phyloP scores from a whole-genome alignment of 2,797 vertebrate species.

The Manis javanica region DNA sequence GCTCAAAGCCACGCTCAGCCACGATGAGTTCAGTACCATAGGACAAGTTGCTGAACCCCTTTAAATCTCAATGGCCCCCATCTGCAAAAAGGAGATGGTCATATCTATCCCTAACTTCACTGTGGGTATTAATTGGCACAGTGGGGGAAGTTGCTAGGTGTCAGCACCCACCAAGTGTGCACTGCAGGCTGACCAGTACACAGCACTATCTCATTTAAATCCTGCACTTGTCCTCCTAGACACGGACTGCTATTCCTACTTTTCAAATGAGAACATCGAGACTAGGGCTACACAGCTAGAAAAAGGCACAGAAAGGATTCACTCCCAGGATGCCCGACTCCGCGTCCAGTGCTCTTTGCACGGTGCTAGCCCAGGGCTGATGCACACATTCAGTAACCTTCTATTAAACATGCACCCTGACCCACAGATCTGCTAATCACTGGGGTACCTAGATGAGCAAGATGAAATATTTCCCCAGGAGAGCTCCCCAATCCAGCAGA shows the following conservation, averaged over 20 bases:
- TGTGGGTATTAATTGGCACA: not conserved
- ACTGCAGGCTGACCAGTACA: rapidly evolving
- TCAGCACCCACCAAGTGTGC: rapidly evolving
- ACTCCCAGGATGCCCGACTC: not conserved
- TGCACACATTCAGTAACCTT: rapidly evolving
- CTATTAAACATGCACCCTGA: not conserved
- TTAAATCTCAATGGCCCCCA: not conserved
- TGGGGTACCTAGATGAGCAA: not conserved
- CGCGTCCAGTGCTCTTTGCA: not conserved
- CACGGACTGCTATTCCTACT: not conserved
- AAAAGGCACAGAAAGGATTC: not conserved
- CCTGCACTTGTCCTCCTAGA: not conserved
- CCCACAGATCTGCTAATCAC: not conserved
- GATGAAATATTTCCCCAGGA: not conserved
- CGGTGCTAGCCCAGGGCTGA: not conserved
- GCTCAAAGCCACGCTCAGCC: not conserved
- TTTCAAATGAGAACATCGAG: not conserved
- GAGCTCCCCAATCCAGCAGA: not conserved
- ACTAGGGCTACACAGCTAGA: not conserved
- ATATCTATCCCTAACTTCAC: not conserved
- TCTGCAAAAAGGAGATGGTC: not conserved
- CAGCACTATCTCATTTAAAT: not conserved
- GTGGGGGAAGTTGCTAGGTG: rapidly evolving
- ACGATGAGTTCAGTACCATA: rapidly evolving
- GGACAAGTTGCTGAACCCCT: not conserved